Percentiles rank a stretch among this genome's conserved stretches.
phyloP scores from a whole-genome alignment of 1,140 invertebrate species.

The Dinoponera quadriceps region DNA sequence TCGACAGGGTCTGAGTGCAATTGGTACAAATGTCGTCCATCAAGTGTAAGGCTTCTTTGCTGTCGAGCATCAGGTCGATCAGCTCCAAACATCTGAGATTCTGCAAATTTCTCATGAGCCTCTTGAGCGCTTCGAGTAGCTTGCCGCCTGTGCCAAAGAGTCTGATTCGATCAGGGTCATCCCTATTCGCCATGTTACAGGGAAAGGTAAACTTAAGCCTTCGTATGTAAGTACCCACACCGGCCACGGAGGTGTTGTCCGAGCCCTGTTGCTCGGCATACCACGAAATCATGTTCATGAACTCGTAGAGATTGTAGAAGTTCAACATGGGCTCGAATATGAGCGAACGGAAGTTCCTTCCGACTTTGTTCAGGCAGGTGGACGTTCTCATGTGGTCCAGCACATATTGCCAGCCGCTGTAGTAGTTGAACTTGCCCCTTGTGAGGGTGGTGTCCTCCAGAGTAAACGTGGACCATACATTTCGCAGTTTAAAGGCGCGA shows the following conservation, averaged over 20 bases:
- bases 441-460: conserved; percentile 91
- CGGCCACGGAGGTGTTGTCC: conserved; percentile 79
- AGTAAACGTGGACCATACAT: conserved; percentile 91
- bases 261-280: conserved; percentile 86
- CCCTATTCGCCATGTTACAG: conserved; percentile 89
- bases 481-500: conserved; percentile 90
- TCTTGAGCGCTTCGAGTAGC: conserved; percentile 89
- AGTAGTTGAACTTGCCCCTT: conserved; percentile 92
- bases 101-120: conserved; percentile 89
- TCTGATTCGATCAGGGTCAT: conserved; percentile 87
- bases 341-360: conserved; percentile 88
- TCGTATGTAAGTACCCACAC: conserved; percentile 87
- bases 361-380: conserved; percentile 90
- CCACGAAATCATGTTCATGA: conserved; percentile 93
- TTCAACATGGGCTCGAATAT: conserved; percentile 92
- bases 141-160: conserved; percentile 93
- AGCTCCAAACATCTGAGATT: conserved; percentile 89
- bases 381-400: conserved; percentile 92
- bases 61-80: conserved; percentile 92
- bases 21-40: conserved; percentile 91
- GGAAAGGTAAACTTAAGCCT: conserved; percentile 92
- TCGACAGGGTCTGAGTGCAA: conserved; percentile 88
- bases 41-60: conserved; percentile 89
- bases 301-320: conserved; percentile 94
- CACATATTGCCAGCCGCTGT: conserved; percentile 93